Base-by-base conservation (phyloP, 2,797 vertebrate genomes). In the Silurus lanzhouensis region DNA sequence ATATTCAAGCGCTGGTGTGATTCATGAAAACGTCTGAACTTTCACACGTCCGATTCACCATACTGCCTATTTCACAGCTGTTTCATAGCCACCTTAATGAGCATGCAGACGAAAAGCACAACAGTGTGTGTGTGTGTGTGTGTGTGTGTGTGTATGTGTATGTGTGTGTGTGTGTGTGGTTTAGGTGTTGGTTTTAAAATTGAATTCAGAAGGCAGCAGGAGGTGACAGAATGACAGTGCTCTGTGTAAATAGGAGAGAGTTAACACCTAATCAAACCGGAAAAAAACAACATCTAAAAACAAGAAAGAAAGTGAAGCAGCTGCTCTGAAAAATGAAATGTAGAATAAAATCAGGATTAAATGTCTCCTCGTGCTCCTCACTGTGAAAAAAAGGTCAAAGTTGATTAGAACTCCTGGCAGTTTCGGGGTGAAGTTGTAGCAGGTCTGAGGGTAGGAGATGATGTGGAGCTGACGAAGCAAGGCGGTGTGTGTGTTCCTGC, bases 401-500 rank as follows among this genome's bases (percentile, higher is more conserved):
- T 5, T 58, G 25, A 38, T 52, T 25, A 15, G n/a, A 55, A 74
- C 13, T 74, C 46, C 71, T 52, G 44, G 52, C 15, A 2, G 55
- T 31, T 5, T 20, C 1, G 17, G 74, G 27, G 74, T 58, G 74
- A 27, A 20, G 19, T 27, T 31, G 55, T 31, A 10, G 48, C 0
- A 2, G 5, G 52, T 58, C 15, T 58, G 74, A 57, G 31, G 57
- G 55, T 76, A 31, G 27, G 12, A 19, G 52, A 75, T 75, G 72
- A 75, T 55, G 72, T 75, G 72, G 71, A 74, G 71, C 71, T 74
- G 71, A 74, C 6, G 71, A 46, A 55, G 48, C 22, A 48, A 75
- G 48, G 72, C n/a, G n/a, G 22, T 52, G 48, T 75, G 70, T 75
- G 70, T 88, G 87, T 83, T 83, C 82, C 86, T 86, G 85, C 63